Evolutionary conservation across 2,797 vertebrate species (phyloP).

Genomic region (Danio albolineatus): DNA sequence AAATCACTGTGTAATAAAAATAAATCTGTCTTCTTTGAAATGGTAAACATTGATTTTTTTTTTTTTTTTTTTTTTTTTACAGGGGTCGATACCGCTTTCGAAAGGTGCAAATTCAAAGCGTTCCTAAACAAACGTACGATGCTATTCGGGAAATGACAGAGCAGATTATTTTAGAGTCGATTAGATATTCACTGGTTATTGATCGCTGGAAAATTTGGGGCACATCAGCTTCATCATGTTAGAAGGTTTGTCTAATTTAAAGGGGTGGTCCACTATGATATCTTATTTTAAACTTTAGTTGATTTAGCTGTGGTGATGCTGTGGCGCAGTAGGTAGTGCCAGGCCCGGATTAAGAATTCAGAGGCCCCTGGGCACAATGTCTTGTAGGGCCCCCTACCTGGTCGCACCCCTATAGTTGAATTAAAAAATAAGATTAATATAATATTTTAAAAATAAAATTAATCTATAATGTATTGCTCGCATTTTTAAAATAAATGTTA

Average conservation of each 20-base stretch:
- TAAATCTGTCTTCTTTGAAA: constrained; percentile 55
- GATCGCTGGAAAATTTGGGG: background rate
- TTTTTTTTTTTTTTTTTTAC: constrained; percentile 37
- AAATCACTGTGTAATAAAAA: constrained; percentile 58
- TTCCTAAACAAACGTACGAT: constrained; percentile 28
- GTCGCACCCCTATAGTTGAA: too few species aligned
- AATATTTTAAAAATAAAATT: too few species aligned
- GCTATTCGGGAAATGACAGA: constrained; percentile 42
- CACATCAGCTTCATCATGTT: background rate
- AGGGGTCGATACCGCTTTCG: constrained; percentile 42
- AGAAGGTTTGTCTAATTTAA: background rate
- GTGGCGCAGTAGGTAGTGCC: too few species aligned
- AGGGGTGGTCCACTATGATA: too few species aligned
- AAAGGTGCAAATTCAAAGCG: constrained; percentile 36
- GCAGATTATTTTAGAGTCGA: constrained; percentile 20
- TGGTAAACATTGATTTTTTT: constrained; percentile 50
- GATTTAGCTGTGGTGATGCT: too few species aligned
- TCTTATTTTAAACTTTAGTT: too few species aligned
- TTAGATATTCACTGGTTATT: constrained; percentile 23
- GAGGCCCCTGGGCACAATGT: too few species aligned
- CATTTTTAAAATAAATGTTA: too few species aligned
- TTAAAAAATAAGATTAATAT: too few species aligned
- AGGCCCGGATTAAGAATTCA: too few species aligned
- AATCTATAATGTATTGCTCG: too few species aligned
- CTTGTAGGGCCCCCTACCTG: too few species aligned